A percentile compares a stretch with the other conserved stretches of the same genome.
phyloP scores from a whole-genome alignment of 2,113 vertebrate genomes.

The Chauna torquata region DNA sequence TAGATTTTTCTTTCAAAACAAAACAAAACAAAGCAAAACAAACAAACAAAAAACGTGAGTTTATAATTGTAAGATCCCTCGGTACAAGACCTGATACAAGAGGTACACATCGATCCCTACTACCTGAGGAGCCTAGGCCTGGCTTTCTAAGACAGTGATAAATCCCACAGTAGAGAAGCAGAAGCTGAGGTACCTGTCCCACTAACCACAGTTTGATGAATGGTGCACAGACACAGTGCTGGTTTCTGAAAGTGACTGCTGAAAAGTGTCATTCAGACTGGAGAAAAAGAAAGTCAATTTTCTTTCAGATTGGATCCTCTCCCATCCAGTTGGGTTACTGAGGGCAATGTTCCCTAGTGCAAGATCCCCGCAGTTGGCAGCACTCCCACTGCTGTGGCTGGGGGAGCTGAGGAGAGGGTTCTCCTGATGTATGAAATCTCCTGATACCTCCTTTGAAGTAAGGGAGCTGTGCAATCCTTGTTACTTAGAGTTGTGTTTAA shows the following conservation, averaged over 20 bases:
- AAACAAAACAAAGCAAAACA: no score
- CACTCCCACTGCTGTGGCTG: not conserved
- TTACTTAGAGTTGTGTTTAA: not conserved
- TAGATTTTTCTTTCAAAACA: slow-evolving; percentile 50
- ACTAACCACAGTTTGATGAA: not conserved
- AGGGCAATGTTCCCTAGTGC: rapidly evolving
- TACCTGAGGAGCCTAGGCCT: not conserved
- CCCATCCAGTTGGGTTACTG: not conserved
- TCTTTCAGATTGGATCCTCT: not conserved
- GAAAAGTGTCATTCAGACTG: not conserved
- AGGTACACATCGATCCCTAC: not conserved
- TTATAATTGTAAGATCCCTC: not conserved
- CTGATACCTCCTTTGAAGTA: not conserved
- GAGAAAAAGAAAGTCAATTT: not conserved
- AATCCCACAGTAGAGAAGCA: not conserved
- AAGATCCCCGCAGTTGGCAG: not conserved
- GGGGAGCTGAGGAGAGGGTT: not conserved
- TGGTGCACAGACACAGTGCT: not conserved
- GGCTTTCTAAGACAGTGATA: not conserved
- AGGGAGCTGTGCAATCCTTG: not conserved
- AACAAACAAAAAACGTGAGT: not conserved
- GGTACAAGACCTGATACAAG: not conserved
- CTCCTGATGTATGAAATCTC: not conserved
- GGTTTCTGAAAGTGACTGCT: not conserved
- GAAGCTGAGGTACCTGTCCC: not conserved